phyloP scores from a whole-genome alignment of 2,888 invertebrate species.

The Azorinus chamasolen region DNA sequence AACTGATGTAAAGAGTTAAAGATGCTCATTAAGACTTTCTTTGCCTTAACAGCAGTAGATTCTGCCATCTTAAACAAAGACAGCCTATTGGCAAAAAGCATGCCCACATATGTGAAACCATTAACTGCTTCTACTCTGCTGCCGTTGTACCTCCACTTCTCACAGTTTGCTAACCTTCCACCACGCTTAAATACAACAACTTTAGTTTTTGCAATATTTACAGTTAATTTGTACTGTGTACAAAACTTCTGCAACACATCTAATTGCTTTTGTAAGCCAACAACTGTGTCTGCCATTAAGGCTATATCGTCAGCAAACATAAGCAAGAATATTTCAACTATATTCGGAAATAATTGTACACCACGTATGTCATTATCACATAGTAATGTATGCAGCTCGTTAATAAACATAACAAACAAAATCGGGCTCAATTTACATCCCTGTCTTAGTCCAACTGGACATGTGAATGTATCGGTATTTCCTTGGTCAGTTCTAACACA shows the following conservation, averaged over 20 bases:
- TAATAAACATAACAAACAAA: conserved; percentile 26
- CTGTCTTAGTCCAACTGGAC: conserved; percentile 31
- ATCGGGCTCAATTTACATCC: conserved; percentile 29
- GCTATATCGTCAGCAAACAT: conserved; percentile 60
- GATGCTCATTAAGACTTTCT: too few species aligned
- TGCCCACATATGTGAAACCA: conserved; percentile 38
- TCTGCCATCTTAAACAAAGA: conserved; percentile 31
- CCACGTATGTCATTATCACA: conserved; percentile 8
- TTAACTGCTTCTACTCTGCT: conserved; percentile 18
- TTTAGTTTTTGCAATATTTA: conserved; percentile 48
- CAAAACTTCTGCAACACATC: conserved; percentile 38
- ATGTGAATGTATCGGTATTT: conserved; percentile 14
- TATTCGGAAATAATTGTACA: conserved; percentile 26
- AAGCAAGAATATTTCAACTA: conserved; percentile 25
- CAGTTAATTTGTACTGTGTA: conserved; percentile 25
- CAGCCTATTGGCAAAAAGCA: conserved; percentile 23
- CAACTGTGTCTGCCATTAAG: conserved; percentile 32
- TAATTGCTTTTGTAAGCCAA: conserved; percentile 39
- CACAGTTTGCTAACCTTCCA: conserved; percentile 26
- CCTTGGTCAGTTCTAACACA: conserved; percentile 16
- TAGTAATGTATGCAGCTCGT: conserved; percentile 11
- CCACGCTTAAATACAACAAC: conserved; percentile 42
- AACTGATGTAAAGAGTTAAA: conserved; percentile 6
- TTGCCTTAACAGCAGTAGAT: too few species aligned
- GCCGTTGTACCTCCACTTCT: conserved; percentile 37